Percentiles rank a stretch among this genome's conserved stretches.
phyloP scores from a whole-genome alignment of 2,113 vertebrate species.

The Chroicocephalus ridibundus region DNA sequence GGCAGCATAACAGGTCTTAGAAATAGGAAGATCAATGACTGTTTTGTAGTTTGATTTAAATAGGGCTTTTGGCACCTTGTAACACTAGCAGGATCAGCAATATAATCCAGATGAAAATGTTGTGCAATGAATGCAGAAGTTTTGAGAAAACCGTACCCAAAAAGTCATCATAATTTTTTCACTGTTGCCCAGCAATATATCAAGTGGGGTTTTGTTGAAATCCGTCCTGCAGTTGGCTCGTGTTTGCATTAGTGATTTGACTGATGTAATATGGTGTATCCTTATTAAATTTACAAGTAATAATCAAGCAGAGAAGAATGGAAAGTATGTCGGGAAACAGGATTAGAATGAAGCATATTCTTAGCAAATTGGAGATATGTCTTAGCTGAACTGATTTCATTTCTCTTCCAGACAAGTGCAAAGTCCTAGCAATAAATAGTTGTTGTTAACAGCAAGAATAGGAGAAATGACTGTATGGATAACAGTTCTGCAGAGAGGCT shows the following conservation, averaged over 20 bases:
- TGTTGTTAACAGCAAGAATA: not conserved
- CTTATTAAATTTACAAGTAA: conserved; percentile 50
- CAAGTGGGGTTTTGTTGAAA: not conserved
- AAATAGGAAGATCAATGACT: not conserved
- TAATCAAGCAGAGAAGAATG: conserved; percentile 46
- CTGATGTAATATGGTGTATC: not conserved
- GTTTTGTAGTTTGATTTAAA: not conserved
- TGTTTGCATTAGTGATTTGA: conserved; percentile 31
- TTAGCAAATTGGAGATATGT: not conserved
- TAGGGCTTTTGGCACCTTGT: not conserved
- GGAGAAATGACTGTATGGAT: not conserved
- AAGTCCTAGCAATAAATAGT: not conserved
- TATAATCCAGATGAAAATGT: not conserved
- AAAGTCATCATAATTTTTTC: not conserved
- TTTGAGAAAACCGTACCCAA: not conserved
- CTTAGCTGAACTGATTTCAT: not conserved
- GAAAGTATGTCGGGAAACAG: conserved; percentile 6
- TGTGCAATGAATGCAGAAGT: not conserved
- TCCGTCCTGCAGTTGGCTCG: not conserved
- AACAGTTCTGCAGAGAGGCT: not conserved
- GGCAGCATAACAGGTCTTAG: not conserved
- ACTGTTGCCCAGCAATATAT: not conserved
- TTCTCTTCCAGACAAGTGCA: conserved; percentile 11
- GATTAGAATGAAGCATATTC: conserved; percentile 40
- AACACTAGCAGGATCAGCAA: not conserved